Conservation (phyloP, 2,888 invertebrate species). For the Julus scandinavius region DNA sequence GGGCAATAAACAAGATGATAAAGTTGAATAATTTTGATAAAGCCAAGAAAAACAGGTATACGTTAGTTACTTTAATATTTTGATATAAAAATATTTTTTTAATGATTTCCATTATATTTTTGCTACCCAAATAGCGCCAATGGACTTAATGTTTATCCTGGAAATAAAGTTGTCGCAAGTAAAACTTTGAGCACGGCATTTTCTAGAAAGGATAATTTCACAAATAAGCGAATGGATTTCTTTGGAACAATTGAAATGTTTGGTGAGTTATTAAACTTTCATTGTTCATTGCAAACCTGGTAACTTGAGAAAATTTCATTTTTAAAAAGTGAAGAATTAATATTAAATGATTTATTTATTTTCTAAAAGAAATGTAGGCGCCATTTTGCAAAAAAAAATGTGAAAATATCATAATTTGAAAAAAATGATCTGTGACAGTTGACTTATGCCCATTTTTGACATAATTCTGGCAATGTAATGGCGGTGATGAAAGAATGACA, state of each 20-base stretch:
- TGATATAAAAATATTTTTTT: not conserved
- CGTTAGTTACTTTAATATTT: not conserved
- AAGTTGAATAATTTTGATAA: not conserved
- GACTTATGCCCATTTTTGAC: not conserved
- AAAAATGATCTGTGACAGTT: not conserved
- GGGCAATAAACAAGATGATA: not conserved
- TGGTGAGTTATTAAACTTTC: not conserved
- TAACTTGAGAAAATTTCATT: no score
- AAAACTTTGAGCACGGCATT: not conserved
- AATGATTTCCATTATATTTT: not conserved
- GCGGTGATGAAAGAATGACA: not conserved
- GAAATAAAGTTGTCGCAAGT: not conserved
- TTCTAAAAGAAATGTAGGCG: no score
- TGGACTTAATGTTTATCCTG: not conserved
- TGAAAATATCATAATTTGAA: no score
- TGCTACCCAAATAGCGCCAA: not conserved
- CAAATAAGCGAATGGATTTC: conserved; percentile 27
- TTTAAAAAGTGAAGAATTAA: not conserved
- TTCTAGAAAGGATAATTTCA: not conserved
- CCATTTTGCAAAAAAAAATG: no score
- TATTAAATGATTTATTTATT: not conserved
- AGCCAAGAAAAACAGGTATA: not conserved
- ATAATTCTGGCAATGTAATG: conserved; percentile 22
- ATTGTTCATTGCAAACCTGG: not conserved
- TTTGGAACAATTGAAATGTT: conserved; percentile 41